Evolutionary conservation across 2,113 vertebrate genomes (phyloP), one percentile per base, ranked within the genome.

Genomic region (Menura novaehollandiae): DNA sequence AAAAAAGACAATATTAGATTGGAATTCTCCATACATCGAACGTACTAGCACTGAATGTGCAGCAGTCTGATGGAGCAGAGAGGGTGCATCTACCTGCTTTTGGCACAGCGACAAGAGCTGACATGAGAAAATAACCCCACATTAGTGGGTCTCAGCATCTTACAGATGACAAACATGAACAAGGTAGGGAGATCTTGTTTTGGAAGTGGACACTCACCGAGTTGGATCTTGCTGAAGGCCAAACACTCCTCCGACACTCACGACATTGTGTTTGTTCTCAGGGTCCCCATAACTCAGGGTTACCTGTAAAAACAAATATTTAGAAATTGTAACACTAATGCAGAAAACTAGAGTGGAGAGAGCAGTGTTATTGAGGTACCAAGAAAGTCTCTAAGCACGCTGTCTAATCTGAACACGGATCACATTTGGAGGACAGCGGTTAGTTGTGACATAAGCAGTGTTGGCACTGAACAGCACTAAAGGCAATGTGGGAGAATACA

Each of bases 201-300:
- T 76, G 53, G 32, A 82, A 78, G 78, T 4, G 30, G 44, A 73
- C 59, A 77, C 97, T 97, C 96, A 99, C 99, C 99, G 97, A 3
- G 99, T 99, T 59, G 99, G 99, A 95, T 99, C 99, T 76, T 99
- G 98, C 56, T 97, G 96, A 96, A 99, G 91, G 53, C 98, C 99
- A 96, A 99, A 99, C 35, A 97, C 97, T 87, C 99, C 98, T 23
- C 95, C 98, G 39, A 99, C 90, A 5, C 96, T 98, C 85, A 99
- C 98, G 20, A 99, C 99, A 5, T 99, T 99, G 66, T 97, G 98
- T 62, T 98, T 98, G 97, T 99, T 99, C 92, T 99, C 99, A 51
- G 99, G 99, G 43, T 99, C 99, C 15, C 99, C 99, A 0, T 99
- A 99, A 94, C 99, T 99, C 58, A 99, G 97, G n/a, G 99, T 99